Conservation (phyloP, 2,888 invertebrate genomes). For the Hypena proboscidalis region DNA sequence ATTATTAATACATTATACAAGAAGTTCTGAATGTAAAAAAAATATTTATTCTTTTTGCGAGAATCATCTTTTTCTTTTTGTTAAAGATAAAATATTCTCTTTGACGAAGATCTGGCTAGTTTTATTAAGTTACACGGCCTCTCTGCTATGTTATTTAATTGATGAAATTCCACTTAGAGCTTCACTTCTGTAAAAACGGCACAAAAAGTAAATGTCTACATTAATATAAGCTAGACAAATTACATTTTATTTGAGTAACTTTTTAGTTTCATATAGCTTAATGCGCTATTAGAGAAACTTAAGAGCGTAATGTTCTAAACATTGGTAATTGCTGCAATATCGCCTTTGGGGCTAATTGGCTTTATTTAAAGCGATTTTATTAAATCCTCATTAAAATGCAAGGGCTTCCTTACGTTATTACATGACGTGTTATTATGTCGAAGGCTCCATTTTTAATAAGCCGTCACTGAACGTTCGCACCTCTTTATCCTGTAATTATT, state of each 20-base stretch:
- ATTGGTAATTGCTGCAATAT: conserved; percentile 36
- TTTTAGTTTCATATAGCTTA: conserved; percentile 36
- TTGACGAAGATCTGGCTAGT: not conserved
- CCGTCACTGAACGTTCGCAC: conserved; percentile 24
- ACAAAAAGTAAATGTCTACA: conserved; percentile 8
- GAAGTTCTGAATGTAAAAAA: too few species aligned
- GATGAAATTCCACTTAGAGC: not conserved
- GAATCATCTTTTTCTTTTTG: too few species aligned
- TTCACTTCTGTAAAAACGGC: not conserved
- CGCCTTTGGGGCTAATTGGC: conserved; percentile 32
- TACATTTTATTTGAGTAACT: conserved; percentile 45
- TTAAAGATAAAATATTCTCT: too few species aligned
- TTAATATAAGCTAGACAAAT: conserved; percentile 29
- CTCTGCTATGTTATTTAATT: conserved; percentile 1
- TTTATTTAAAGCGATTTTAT: conserved; percentile 29
- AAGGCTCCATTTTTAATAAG: conserved; percentile 37
- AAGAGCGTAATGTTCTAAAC: conserved; percentile 34
- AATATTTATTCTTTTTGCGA: too few species aligned
- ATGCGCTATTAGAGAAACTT: conserved; percentile 33
- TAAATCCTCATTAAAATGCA: conserved; percentile 42
- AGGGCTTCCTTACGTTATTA: conserved; percentile 30
- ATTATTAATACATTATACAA: too few species aligned
- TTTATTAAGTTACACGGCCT: not conserved
- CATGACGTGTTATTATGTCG: conserved; percentile 33
- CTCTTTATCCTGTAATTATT: conserved; percentile 23